phyloP scores from a whole-genome alignment of 2,888 invertebrate genomes.

The Dugesia japonica region DNA sequence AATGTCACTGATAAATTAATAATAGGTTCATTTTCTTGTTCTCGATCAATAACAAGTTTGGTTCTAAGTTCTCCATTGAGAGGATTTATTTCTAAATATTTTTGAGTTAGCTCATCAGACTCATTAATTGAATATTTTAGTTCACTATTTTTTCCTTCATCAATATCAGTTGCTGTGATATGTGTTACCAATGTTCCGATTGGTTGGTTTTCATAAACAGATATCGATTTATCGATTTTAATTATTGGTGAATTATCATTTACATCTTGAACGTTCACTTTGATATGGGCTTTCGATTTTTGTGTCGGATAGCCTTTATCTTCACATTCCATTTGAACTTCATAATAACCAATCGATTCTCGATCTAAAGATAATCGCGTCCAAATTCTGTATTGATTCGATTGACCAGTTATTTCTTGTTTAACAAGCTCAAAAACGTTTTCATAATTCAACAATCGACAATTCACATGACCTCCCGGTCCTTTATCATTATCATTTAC shows the following conservation, averaged over 20 bases:
- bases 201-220: conserved; percentile 30
- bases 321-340: conserved; percentile 24
- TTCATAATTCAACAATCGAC: not conserved
- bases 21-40: conserved; percentile 21
- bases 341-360: not conserved
- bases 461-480: conserved; percentile 22
- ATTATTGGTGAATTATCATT: conserved; percentile 29
- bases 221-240: not conserved
- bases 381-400: not conserved
- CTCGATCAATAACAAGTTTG: conserved; percentile 25
- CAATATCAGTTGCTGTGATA: conserved; percentile 22
- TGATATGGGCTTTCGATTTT: conserved; percentile 1
- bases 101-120: not conserved
- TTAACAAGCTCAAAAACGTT: conserved; percentile 17
- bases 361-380: conserved; percentile 24
- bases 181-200: conserved; percentile 21
- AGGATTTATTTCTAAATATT: conserved; percentile 24
- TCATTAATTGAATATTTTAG: conserved; percentile 22
- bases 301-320: conserved; percentile 3
- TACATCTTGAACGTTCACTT: conserved; percentile 26
- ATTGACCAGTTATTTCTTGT: not conserved
- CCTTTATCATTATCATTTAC: conserved; percentile 30
- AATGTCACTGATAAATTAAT: conserved; percentile 12
- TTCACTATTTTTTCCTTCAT: conserved; percentile 25
- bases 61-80: conserved; percentile 29